Percentiles rank a stretch among this genome's conserved stretches.
Conservation (phyloP, 2,888 invertebrate genomes). For the Steromphala cineraria region DNA sequence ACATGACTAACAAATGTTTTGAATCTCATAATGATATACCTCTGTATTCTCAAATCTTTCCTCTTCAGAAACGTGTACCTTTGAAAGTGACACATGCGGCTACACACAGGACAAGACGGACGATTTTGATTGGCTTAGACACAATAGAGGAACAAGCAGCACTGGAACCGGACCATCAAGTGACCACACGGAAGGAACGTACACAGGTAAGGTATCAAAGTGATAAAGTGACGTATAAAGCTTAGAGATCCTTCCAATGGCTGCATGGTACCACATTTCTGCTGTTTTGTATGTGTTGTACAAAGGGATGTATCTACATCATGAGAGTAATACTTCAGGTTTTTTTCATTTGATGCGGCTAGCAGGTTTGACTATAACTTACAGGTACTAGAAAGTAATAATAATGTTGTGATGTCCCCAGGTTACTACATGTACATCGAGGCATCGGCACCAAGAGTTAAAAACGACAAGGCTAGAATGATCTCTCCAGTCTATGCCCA, state of each 20-base stretch:
- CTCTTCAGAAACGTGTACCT: constrained; percentile 56
- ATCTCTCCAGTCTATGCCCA: constrained; percentile 53
- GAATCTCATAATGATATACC: no score
- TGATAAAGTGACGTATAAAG: background rate
- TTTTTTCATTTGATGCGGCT: no score
- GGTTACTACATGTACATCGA: constrained; percentile 63
- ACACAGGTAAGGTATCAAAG: constrained; percentile 42
- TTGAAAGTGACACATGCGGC: constrained; percentile 64
- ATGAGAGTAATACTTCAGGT: no score
- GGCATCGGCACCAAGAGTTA: constrained; percentile 77
- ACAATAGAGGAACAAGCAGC: constrained; percentile 40
- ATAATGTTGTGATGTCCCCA: constrained; percentile 25
- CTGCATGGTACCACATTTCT: background rate
- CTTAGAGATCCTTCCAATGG: no score
- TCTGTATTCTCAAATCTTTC: background rate
- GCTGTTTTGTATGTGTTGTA: no score
- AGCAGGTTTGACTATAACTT: no score
- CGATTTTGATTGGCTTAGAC: constrained; percentile 55
- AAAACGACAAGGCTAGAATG: constrained; percentile 79
- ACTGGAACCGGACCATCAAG: constrained; percentile 49
- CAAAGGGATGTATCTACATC: no score
- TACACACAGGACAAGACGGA: constrained; percentile 61
- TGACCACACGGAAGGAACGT: constrained; percentile 58
- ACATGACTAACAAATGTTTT: no score
- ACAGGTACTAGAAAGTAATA: no score